These are phyloP conservation scores for Gadopsis bispinosus DNA, from an alignment of 2,797 vertebrate genomes.

Conservation along the genomic window DNA sequence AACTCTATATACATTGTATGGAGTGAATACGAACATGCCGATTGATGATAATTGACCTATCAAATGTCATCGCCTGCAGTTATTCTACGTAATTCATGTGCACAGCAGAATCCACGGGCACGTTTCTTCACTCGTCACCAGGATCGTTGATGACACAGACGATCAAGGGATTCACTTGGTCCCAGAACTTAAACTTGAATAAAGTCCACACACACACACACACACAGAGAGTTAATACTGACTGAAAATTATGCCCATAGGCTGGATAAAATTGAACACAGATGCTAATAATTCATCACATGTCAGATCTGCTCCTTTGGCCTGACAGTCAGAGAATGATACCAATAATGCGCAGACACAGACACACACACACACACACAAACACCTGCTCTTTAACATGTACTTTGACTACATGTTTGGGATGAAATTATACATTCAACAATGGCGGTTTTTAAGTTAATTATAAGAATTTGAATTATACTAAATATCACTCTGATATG, in stretches of 20 bases:
- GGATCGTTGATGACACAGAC: slow-evolving; percentile 27
- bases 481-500: no score
- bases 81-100: slow-evolving; percentile 22
- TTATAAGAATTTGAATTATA: not conserved
- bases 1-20: not conserved
- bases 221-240: slow-evolving; percentile 50
- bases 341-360: slow-evolving; percentile 28
- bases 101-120: not conserved
- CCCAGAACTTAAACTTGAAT: slow-evolving; percentile 42
- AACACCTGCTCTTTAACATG: not conserved
- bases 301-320: slow-evolving; percentile 48
- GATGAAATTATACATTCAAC: not conserved
- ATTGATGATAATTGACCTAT: not conserved
- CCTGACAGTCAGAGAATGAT: slow-evolving; percentile 47
- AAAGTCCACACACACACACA: slow-evolving; percentile 6
- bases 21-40: not conserved
- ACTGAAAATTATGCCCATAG: slow-evolving; percentile 56
- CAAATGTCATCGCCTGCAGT: not conserved
- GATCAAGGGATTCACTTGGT: slow-evolving; percentile 35
- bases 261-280: slow-evolving; percentile 47
- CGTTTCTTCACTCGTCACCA: slow-evolving; percentile 31
- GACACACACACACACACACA: slow-evolving; percentile 9
- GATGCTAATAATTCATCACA: slow-evolving; percentile 67
- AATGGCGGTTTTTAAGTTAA: not conserved
- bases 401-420: not conserved